These are phyloP conservation scores for Monodelphis domestica DNA, from an alignment of 2,797 vertebrate genomes.

Conservation along the genomic window DNA sequence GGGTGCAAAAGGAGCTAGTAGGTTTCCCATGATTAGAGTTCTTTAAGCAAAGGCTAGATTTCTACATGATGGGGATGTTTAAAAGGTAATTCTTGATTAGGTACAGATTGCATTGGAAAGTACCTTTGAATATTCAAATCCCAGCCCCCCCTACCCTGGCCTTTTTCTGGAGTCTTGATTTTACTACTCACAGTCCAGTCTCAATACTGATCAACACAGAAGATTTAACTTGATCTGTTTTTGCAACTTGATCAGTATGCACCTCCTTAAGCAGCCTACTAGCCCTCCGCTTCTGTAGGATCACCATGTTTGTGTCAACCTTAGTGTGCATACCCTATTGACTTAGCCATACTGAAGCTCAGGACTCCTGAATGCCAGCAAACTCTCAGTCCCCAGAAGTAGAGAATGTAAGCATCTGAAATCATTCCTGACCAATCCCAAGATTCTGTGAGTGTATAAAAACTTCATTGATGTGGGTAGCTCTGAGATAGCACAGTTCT, in stretches of 20 bases:
- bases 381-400: neutral
- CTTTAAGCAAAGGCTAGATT: neutral
- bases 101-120: neutral
- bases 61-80: neutral
- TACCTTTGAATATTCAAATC: neutral
- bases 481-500: neutral
- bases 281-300: neutral
- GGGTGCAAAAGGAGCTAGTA: neutral
- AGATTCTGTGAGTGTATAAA: neutral
- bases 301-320: neutral
- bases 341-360: neutral
- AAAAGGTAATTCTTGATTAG: neutral
- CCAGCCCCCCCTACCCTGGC: no score
- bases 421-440: neutral
- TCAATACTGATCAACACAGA: neutral
- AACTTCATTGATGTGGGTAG: neutral
- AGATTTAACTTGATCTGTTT: neutral
- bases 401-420: neutral
- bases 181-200: neutral
- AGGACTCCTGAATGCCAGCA: neutral
- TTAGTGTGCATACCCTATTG: neutral
- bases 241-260: neutral
- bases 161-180: neutral
- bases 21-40: neutral
- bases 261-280: neutral